Conservation (phyloP, 2,113 vertebrate species). For the Chunga burmeisteri region DNA sequence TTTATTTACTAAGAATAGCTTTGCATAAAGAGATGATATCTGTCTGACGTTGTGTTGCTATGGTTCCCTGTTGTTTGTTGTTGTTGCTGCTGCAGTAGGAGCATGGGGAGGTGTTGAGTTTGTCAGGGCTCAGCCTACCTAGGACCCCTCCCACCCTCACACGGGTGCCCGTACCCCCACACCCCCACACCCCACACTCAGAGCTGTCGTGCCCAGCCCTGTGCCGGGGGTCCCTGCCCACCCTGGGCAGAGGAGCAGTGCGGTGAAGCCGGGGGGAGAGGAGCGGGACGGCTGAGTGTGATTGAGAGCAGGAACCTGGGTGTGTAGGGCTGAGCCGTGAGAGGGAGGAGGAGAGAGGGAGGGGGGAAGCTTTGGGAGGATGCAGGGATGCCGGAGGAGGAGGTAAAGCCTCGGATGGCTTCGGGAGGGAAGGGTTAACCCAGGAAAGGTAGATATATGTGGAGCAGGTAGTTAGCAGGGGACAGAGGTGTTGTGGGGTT, state of each 20-base stretch:
- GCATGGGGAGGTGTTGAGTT: not conserved
- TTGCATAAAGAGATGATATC: not conserved
- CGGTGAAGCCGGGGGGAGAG: not conserved
- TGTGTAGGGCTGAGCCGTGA: not conserved
- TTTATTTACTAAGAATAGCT: not conserved
- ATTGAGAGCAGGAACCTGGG: not conserved
- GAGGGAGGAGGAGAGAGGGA: not conserved
- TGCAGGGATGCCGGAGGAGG: not conserved
- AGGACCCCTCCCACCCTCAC: not conserved
- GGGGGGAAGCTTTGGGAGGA: not conserved
- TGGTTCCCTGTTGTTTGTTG: not conserved
- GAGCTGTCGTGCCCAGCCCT: fast-evolving
- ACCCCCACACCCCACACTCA: fast-evolving
- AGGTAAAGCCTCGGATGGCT: not conserved
- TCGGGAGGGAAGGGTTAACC: not conserved
- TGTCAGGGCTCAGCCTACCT: not conserved
- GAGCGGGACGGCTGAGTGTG: not conserved
- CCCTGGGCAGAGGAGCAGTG: fast-evolving
- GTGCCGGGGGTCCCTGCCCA: not conserved
- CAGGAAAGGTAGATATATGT: not conserved
- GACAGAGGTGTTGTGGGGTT: not conserved
- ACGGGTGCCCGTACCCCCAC: fast-evolving
- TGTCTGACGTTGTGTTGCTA: not conserved
- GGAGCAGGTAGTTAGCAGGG: not conserved
- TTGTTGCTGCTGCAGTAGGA: not conserved